Evolutionary conservation across 2,797 vertebrate species (phyloP).

Genomic region (Fundulus diaphanus): DNA sequence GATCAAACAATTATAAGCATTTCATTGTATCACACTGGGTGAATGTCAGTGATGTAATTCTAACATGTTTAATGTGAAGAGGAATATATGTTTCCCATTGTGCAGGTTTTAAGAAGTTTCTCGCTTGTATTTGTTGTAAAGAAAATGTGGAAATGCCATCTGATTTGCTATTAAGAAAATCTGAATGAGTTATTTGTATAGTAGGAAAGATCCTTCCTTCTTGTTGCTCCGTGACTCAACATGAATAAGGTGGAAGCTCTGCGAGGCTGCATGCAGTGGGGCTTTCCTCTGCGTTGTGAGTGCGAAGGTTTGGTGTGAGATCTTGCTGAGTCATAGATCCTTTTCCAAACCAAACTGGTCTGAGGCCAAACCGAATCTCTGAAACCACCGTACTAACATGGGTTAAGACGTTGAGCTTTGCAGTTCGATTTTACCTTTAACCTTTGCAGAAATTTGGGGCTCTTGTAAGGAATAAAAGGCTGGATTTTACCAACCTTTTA

Average conservation of each 20-base stretch:
- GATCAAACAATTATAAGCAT: not conserved
- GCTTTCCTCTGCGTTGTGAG: conserved; percentile 71
- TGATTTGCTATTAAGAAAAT: conserved; percentile 66
- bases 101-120: not conserved
- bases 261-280: conserved; percentile 63
- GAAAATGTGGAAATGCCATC: conserved; percentile 7
- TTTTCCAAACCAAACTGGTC: conserved; percentile 58
- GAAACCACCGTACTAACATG: conserved; percentile 30
- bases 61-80: not conserved
- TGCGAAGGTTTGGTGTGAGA: conserved; percentile 61
- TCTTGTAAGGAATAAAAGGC: conserved; percentile 6
- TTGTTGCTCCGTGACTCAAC: conserved; percentile 77
- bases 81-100: not conserved
- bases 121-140: not conserved
- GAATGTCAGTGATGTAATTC: not conserved
- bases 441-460: conserved; percentile 6
- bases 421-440: conserved; percentile 22
- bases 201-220: conserved; percentile 69
- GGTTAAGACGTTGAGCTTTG: conserved; percentile 26
- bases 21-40: no score
- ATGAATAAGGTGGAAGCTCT: conserved; percentile 75
- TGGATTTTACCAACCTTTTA: conserved; percentile 27
- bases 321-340: conserved; percentile 70
- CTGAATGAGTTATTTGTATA: conserved; percentile 78
- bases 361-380: conserved; percentile 34